These are phyloP conservation scores for Cepaea nemoralis DNA, from an alignment of 1,140 invertebrate species.

Conservation along the genomic window DNA sequence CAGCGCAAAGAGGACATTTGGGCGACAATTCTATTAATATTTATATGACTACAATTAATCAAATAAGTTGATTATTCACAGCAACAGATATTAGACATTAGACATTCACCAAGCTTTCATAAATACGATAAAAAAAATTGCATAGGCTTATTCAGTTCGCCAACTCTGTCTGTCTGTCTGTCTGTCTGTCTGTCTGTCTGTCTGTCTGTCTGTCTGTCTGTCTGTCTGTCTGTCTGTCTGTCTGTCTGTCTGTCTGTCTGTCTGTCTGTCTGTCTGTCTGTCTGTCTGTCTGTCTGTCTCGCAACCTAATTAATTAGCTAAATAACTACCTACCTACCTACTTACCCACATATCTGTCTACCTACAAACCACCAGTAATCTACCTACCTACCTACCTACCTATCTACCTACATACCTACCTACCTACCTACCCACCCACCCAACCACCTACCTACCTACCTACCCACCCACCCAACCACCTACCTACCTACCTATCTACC, in stretches of 20 bases:
- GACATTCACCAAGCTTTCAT: no score
- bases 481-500: no score
- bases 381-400: not conserved
- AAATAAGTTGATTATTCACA: no score
- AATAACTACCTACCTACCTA: not conserved
- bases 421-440: not conserved
- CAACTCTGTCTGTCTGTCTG: constrained; percentile 1
- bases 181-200: constrained; percentile 9
- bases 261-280: not conserved
- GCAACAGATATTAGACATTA: no score
- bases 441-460: not conserved
- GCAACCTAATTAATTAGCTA: not conserved
- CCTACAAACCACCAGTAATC: not conserved
- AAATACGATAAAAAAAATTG: no score
- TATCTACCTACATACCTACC: not conserved
- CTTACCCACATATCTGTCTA: constrained; percentile 3
- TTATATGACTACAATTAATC: no score
- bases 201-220: constrained; percentile 15
- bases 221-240: constrained; percentile 3
- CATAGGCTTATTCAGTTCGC: no score
- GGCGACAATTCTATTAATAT: no score
- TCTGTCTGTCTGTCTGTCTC: constrained; percentile 5
- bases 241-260: constrained; percentile 2
- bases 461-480: not conserved
- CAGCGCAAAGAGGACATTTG: no score